phyloP scores from a whole-genome alignment of 2,797 vertebrate genomes.

The Poeciliopsis turneri region DNA sequence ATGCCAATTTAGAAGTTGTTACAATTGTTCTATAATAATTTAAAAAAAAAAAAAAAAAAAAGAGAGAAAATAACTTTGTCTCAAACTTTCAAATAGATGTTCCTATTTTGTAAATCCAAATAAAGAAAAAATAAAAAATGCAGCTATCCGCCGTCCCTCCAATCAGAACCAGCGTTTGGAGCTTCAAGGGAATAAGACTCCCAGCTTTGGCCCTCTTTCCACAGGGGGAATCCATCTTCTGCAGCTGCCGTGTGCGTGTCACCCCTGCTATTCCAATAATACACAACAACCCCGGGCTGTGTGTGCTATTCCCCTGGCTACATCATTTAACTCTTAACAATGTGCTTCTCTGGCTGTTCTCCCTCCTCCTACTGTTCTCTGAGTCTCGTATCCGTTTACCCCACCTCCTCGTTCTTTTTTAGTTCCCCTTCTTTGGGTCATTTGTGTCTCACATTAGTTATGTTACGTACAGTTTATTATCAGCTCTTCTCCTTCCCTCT shows the following conservation, averaged over 20 bases:
- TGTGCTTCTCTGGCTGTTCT: conserved; percentile 43
- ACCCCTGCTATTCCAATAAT: conserved; percentile 61
- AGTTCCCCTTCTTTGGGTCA: conserved; percentile 10
- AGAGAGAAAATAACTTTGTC: conserved; percentile 14
- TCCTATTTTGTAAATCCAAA: not conserved
- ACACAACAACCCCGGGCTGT: conserved; percentile 68
- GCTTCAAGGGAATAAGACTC: conserved; percentile 58
- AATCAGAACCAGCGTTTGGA: conserved; percentile 31
- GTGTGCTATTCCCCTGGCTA: conserved; percentile 55
- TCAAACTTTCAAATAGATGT: not conserved
- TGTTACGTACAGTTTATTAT: not conserved
- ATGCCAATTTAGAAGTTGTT: conserved; percentile 46
- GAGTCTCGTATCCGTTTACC: conserved; percentile 33
- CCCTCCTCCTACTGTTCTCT: conserved; percentile 27
- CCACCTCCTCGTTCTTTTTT: conserved; percentile 22
- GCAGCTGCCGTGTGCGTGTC: conserved; percentile 43
- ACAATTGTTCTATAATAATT: conserved; percentile 23
- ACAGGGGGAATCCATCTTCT: conserved; percentile 71
- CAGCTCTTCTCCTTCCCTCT: conserved; percentile 27
- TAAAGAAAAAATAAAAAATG: not conserved
- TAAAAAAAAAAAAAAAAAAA: no score
- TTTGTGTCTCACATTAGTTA: not conserved
- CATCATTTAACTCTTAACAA: conserved; percentile 68
- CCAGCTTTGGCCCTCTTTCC: conserved; percentile 69
- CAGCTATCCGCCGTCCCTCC: not conserved